Conservation (phyloP, 1,140 invertebrate genomes). For the Ceratoteleas bidentatus region DNA sequence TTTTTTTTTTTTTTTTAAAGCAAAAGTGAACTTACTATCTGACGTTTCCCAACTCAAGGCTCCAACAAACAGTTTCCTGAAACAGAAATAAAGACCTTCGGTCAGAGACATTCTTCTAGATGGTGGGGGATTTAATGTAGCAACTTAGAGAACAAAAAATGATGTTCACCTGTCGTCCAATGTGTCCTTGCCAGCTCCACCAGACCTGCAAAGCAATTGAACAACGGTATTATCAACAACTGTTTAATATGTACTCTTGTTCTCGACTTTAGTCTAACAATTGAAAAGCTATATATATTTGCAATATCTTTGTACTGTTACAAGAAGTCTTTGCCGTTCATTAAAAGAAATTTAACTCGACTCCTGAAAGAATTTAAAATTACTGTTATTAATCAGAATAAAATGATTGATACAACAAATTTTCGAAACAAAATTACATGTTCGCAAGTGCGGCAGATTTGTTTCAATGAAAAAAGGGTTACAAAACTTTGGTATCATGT, state of each 20-base stretch:
- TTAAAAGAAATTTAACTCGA: slow-evolving; percentile 73
- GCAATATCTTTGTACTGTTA: slow-evolving; percentile 49
- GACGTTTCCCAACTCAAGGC: slow-evolving; percentile 98
- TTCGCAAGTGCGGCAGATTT: slow-evolving; percentile 53
- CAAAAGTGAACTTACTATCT: slow-evolving; percentile 92
- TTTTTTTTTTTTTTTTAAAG: no score
- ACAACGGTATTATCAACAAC: slow-evolving; percentile 69
- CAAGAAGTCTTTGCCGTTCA: slow-evolving; percentile 55
- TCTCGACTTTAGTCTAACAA: slow-evolving; percentile 46
- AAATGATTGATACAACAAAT: slow-evolving; percentile 49
- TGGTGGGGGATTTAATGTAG: not conserved
- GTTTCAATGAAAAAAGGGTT: slow-evolving; percentile 58
- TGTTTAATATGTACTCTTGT: slow-evolving; percentile 25
- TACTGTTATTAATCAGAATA: slow-evolving; percentile 72
- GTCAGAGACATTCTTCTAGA: slow-evolving; percentile 25
- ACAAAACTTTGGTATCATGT: slow-evolving; percentile 49
- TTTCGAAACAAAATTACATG: slow-evolving; percentile 61
- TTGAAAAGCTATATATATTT: slow-evolving; percentile 56
- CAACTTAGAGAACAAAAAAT: slow-evolving; percentile 46
- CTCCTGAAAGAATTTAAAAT: slow-evolving; percentile 77
- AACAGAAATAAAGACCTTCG: slow-evolving; percentile 72
- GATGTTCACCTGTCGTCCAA: slow-evolving; percentile 79
- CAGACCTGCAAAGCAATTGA: slow-evolving; percentile 79
- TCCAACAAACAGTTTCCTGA: slow-evolving; percentile 99
- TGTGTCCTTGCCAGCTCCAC: slow-evolving; percentile 75